Percentiles rank a stretch among this genome's conserved stretches.
Conservation (phyloP, 1,140 invertebrate genomes). For the Pristionchus pacificus region DNA sequence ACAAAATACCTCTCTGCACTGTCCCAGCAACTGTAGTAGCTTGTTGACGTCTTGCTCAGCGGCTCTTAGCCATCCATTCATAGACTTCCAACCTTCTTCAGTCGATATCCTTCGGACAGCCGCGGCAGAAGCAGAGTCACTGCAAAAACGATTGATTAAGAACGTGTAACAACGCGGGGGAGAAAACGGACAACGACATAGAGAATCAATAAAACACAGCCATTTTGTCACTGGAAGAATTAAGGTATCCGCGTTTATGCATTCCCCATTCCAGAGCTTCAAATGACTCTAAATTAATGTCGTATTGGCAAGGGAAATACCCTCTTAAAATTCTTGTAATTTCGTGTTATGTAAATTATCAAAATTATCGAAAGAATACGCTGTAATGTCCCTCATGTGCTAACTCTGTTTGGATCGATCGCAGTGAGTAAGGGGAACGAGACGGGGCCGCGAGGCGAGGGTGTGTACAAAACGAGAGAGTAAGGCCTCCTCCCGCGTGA, state of each 20-base stretch:
- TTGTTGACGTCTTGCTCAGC: slow-evolving; percentile 1
- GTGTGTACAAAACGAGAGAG: too few species aligned
- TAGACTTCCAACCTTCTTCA: slow-evolving; percentile 12
- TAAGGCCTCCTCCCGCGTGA: too few species aligned
- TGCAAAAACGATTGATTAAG: neutral
- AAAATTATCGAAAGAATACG: too few species aligned
- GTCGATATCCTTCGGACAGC: neutral
- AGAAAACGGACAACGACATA: neutral
- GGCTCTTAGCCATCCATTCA: slow-evolving; percentile 2
- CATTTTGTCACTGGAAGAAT: neutral
- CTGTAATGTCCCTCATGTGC: too few species aligned
- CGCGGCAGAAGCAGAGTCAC: neutral
- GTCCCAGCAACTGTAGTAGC: neutral
- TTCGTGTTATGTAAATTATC: neutral
- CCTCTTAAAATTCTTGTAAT: neutral
- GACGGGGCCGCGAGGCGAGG: too few species aligned
- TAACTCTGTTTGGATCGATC: too few species aligned
- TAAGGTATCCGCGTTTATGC: neutral
- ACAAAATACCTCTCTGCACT: neutral
- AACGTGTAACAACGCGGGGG: neutral
- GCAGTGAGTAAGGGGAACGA: too few species aligned
- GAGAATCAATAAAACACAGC: too few species aligned
- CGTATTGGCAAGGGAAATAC: neutral
- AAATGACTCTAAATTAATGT: neutral
- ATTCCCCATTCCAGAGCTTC: neutral